Evolutionary conservation across 2,888 invertebrate species (phyloP), one percentile per base, ranked within the genome.

Genomic region (Microchrysa polita): DNA sequence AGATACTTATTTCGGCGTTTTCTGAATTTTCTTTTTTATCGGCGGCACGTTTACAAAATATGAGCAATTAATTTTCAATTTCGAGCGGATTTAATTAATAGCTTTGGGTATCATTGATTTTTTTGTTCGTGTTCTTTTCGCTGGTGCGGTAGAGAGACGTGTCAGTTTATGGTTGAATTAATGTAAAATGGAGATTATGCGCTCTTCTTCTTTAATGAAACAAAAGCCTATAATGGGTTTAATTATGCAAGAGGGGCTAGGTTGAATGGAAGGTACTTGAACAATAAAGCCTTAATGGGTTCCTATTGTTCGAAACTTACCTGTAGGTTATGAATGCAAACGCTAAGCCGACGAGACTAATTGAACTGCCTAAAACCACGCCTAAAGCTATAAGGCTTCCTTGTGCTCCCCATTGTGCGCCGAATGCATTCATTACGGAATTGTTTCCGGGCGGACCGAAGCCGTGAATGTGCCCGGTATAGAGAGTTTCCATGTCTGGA

Each of bases 291-390:
- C 7, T 34, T 34, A 34, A 34, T n/a, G 10, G 48, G 48, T 7
- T 48, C 4, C 16, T 48, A 7, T 48, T n/a, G 12, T 48, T 4
- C 48, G 16, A 2, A 48, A 48, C 69, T 63, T 83, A 90, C 90
- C 90, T 90, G 86, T 90, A 90, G 1, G 90, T 90, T 78, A 90
- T 90, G 83, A 90, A 90, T 76, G 90, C 90, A 81, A 90, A 90
- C 61, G 90, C 90, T 57, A 90, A 86, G 20, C 90, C 90, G 42
- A 90, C 90, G 72, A 90, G 84, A 44, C 90, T 90, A 60, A 90
- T 85, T 79, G 90, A 90, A 79, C 90, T 90, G 44, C 90, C 89
- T 12, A 91, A 84, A 9, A 91, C 89, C 60, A 90, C 90, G 77
- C 90, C 86, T 60, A 91, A 83, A 12, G 90, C 90, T 65, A 91